Evolutionary conservation across 2,888 invertebrate species (phyloP).

Genomic region (Drosophila nigricruria): DNA sequence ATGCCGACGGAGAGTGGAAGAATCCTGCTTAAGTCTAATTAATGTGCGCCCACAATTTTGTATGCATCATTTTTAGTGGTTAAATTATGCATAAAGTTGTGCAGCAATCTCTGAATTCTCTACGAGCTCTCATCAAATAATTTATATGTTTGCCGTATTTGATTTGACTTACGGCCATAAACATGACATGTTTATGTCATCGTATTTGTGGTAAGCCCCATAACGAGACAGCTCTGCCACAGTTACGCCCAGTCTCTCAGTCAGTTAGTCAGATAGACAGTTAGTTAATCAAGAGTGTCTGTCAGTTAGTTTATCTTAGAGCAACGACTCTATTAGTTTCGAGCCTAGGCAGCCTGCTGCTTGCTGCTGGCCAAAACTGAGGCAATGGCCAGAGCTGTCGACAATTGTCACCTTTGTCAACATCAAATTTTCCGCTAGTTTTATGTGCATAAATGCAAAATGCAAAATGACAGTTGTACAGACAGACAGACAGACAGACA

Average conservation of each 20-base stretch:
- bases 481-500: conserved; percentile 16
- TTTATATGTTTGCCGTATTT: conserved; percentile 26
- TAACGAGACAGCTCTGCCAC: conserved; percentile 31
- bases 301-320: conserved; percentile 19
- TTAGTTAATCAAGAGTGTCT: conserved; percentile 19
- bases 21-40: conserved; percentile 63
- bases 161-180: conserved; percentile 56
- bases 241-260: conserved; percentile 23
- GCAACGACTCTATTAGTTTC: conserved; percentile 34
- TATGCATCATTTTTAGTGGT: conserved; percentile 41
- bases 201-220: conserved; percentile 50
- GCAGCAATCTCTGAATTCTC: conserved; percentile 24
- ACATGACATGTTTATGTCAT: conserved; percentile 64
- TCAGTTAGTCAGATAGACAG: conserved; percentile 12
- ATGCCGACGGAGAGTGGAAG: neutral
- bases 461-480: conserved; percentile 36
- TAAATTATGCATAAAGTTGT: conserved; percentile 64
- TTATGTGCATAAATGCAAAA: conserved; percentile 72
- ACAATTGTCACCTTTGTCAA: conserved; percentile 81
- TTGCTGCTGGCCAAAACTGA: conserved; percentile 2
- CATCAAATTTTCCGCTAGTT: conserved; percentile 74
- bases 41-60: conserved; percentile 49
- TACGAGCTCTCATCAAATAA: conserved; percentile 45
- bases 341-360: neutral
- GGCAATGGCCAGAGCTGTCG: conserved; percentile 26